phyloP scores from a whole-genome alignment of 2,888 invertebrate species.

The Drosophila phalerata region DNA sequence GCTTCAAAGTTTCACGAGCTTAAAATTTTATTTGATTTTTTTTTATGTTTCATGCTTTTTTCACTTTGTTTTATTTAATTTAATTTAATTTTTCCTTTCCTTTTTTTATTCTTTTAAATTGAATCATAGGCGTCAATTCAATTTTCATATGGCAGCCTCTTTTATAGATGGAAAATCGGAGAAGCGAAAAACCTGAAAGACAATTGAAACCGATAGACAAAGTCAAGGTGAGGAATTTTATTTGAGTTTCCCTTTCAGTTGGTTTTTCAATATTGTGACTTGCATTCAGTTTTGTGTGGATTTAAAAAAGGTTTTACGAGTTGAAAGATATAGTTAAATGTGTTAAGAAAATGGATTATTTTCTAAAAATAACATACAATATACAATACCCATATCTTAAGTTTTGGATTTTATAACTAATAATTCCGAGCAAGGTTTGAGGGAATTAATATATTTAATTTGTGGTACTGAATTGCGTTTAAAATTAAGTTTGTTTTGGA shows the following conservation, averaged over 20 bases:
- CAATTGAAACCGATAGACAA: conserved; percentile 3
- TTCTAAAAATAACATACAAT: too few species aligned
- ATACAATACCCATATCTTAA: too few species aligned
- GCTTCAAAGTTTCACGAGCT: conserved; percentile 58
- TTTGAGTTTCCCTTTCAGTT: conserved; percentile 10
- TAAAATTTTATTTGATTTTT: conserved; percentile 54
- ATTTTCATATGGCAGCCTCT: conserved; percentile 64
- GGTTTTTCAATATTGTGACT: neutral
- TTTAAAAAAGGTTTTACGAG: neutral
- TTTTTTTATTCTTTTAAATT: conserved; percentile 38
- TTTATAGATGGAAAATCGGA: conserved; percentile 29
- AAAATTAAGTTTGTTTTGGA: too few species aligned
- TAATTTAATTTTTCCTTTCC: neutral
- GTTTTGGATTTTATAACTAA: too few species aligned
- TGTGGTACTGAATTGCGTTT: too few species aligned
- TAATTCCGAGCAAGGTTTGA: too few species aligned
- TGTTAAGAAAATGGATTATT: too few species aligned
- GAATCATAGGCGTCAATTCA: conserved; percentile 66
- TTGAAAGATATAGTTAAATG: too few species aligned
- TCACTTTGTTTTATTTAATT: conserved; percentile 14
- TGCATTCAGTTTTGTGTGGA: neutral
- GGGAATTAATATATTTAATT: too few species aligned
- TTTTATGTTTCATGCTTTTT: conserved; percentile 7
- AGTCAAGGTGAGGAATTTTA: conserved; percentile 1
- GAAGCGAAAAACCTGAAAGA: conserved; percentile 23